These are phyloP conservation scores for Eupithecia subfuscata DNA, from an alignment of 2,888 invertebrate species.

Conservation along the genomic window DNA sequence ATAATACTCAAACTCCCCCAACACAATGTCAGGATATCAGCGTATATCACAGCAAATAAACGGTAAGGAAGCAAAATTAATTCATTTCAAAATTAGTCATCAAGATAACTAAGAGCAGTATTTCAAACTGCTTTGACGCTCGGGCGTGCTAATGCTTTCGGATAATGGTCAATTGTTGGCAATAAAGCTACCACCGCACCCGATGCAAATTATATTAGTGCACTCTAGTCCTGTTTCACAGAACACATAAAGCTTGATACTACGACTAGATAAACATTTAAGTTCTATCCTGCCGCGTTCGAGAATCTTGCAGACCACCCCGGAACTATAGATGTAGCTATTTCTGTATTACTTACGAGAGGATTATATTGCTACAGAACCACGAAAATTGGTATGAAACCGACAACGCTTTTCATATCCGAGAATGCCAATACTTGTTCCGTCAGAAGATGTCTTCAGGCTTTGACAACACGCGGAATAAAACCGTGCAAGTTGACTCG, in stretches of 20 bases:
- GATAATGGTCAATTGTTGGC: slow-evolving; percentile 71
- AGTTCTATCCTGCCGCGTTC: neutral
- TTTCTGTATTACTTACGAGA: neutral
- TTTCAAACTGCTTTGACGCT: slow-evolving; percentile 62
- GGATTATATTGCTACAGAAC: neutral
- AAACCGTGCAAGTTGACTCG: neutral
- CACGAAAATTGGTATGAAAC: neutral
- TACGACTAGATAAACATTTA: slow-evolving; percentile 9
- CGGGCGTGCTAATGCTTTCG: slow-evolving; percentile 65
- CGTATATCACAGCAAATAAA: neutral
- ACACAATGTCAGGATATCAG: neutral
- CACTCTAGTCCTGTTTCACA: slow-evolving; percentile 39
- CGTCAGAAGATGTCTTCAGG: neutral
- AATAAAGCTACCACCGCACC: slow-evolving; percentile 70
- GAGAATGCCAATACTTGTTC: neutral
- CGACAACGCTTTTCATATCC: neutral
- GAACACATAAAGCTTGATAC: slow-evolving; percentile 8
- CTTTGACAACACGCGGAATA: neutral
- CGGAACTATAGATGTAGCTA: neutral
- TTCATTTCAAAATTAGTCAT: slow-evolving; percentile 35
- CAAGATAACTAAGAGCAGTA: slow-evolving; percentile 54
- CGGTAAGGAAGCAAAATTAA: neutral
- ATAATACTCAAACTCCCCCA: neutral
- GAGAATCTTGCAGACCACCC: neutral
- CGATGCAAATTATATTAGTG: slow-evolving; percentile 71